Evolutionary conservation across 2,797 vertebrate species (phyloP).

Genomic region (Microctenopoma steveboyesi): DNA sequence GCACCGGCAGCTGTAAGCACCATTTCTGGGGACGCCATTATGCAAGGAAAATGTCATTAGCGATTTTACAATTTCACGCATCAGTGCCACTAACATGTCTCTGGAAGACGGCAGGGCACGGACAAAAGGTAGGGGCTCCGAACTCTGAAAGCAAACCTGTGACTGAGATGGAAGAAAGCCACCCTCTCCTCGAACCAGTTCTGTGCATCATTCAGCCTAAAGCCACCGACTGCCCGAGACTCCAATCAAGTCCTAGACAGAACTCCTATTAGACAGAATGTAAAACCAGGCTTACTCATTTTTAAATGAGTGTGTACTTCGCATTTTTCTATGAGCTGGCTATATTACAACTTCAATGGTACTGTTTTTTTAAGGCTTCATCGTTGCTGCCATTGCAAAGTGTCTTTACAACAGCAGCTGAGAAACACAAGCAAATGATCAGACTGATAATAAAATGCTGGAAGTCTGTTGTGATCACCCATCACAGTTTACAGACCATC

Average conservation of each 20-base stretch:
- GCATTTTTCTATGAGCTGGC: not conserved
- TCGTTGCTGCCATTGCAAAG: too few species aligned
- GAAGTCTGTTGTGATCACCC: too few species aligned
- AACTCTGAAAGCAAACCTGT: slow-evolving; percentile 36
- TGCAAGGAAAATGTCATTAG: slow-evolving; percentile 75
- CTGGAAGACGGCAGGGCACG: slow-evolving; percentile 43
- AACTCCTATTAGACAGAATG: not conserved
- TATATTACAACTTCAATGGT: not conserved
- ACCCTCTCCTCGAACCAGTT: not conserved
- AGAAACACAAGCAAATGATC: not conserved
- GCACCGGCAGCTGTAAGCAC: slow-evolving; percentile 58
- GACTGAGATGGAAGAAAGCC: slow-evolving; percentile 25
- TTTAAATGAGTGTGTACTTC: not conserved
- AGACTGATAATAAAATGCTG: not conserved
- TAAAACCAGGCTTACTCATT: not conserved
- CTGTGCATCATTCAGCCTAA: not conserved
- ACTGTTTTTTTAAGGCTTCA: too few species aligned
- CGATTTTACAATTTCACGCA: slow-evolving; percentile 78
- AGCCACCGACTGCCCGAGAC: not conserved
- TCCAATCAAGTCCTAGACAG: too few species aligned
- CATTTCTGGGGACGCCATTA: slow-evolving; percentile 68
- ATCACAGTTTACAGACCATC: not conserved
- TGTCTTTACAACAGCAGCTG: too few species aligned
- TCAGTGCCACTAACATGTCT: slow-evolving; percentile 56
- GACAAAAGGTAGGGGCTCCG: slow-evolving; percentile 41